phyloP scores from a whole-genome alignment of 2,888 invertebrate species.

The Caprella mutica region DNA sequence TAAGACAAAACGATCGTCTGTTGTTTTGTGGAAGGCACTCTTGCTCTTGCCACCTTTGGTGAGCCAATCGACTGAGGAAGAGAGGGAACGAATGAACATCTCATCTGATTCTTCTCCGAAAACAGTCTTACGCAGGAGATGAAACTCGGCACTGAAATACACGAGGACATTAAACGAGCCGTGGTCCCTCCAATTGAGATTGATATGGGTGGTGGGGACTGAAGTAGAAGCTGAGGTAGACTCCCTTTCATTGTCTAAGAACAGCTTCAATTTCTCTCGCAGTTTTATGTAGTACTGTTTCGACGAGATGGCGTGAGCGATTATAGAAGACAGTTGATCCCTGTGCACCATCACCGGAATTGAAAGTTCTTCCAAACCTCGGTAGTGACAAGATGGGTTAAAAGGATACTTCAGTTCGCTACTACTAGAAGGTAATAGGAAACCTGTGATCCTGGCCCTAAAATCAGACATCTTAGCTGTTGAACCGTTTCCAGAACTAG shows the following conservation, averaged over 20 bases:
- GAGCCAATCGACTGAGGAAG: conserved; percentile 57
- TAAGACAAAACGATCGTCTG: conserved; percentile 80
- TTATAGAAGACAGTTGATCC: conserved; percentile 68
- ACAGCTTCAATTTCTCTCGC: no score
- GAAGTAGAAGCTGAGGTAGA: no score
- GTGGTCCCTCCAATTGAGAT: neutral
- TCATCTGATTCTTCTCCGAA: conserved; percentile 45
- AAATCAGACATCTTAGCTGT: no score
- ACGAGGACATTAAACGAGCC: conserved; percentile 10
- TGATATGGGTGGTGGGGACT: neutral
- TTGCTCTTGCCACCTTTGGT: conserved; percentile 96
- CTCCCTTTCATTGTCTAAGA: no score
- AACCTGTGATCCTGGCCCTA: no score
- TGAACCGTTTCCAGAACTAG: no score
- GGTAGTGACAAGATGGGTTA: conserved; percentile 20
- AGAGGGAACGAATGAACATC: conserved; percentile 41
- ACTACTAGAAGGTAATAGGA: no score
- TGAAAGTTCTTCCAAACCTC: conserved; percentile 20
- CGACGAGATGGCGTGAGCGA: conserved; percentile 67
- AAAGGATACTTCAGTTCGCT: conserved; percentile 31
- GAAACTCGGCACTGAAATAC: conserved; percentile 76
- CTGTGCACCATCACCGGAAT: conserved; percentile 49
- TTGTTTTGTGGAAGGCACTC: conserved; percentile 60
- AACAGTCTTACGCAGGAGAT: conserved; percentile 55
- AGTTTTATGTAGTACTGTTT: conserved; percentile 55